These are phyloP conservation scores for Didymodactylos carnosus DNA, from an alignment of 2,888 invertebrate species.

Conservation along the genomic window DNA sequence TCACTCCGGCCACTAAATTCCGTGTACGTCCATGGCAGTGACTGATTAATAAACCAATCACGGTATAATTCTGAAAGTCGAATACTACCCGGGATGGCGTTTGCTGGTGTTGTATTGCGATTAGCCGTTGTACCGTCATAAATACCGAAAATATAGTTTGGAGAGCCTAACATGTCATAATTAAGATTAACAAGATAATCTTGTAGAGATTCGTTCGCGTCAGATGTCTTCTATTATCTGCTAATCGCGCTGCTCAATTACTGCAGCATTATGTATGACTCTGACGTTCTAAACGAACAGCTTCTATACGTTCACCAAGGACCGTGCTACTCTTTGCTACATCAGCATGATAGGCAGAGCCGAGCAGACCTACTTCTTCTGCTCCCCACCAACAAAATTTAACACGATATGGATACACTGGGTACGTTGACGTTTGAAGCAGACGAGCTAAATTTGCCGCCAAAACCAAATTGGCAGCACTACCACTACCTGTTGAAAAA, in stretches of 20 bases:
- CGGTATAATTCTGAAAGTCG: not conserved
- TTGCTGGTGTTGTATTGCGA: not conserved
- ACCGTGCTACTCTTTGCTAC: too few species aligned
- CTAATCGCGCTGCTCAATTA: too few species aligned
- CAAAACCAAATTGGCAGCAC: not conserved
- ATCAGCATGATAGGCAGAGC: too few species aligned
- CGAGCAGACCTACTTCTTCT: too few species aligned
- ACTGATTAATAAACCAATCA: not conserved
- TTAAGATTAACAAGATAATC: not conserved
- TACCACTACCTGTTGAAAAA: not conserved
- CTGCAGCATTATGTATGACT: too few species aligned
- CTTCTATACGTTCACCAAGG: too few species aligned
- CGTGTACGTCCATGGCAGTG: not conserved
- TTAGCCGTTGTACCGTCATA: not conserved
- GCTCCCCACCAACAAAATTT: not conserved
- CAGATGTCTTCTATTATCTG: too few species aligned
- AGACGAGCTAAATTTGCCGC: not conserved
- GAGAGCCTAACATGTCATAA: not conserved
- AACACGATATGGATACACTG: not conserved
- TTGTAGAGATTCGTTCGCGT: not conserved
- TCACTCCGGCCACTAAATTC: not conserved
- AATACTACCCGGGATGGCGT: not conserved
- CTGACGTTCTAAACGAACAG: too few species aligned
- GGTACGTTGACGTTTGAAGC: not conserved
- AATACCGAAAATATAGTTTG: not conserved